Evolutionary conservation across 2,797 vertebrate genomes (phyloP), one percentile per base, ranked within the genome.

Genomic region (Anas georgica): DNA sequence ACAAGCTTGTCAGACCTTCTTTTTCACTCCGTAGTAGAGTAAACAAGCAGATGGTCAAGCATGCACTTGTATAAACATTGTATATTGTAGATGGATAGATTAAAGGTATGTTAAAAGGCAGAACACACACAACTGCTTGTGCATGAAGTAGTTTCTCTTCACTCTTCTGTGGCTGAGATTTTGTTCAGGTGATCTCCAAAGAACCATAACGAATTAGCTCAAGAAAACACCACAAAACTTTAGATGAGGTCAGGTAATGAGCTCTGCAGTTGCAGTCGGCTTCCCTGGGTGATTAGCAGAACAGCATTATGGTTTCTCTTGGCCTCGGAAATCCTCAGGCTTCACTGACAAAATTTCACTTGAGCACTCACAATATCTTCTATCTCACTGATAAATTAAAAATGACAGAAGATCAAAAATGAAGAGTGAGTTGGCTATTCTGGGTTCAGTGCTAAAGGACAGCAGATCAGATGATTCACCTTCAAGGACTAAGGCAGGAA

Each of bases 321-420:
- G 50, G 81, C 39, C 68, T 83, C 83, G 56, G 62, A 93, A 91
- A 78, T 86, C 86, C 64, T 91, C 48, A 63, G 85, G 64, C 78
- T 85, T 87, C 59, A 77, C 48, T 89, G 56, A 48, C 45, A 68
- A 83, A 75, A 50, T 89, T 93, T 70, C 64, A 70, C 22, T 87
- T 77, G 75, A 60, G 25, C 35, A 83, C 43, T 91, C 72, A 74
- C 25, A 60, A 39, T 83, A 73, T 88, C 20, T 86, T 14, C 29
- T 56, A 33, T 84, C 76, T 93, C 67, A 86, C 62, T 93, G 66
- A 88, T 46, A 95, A 94, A 91, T 94, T 88, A 83, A 64, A 64
- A 92, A 54, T 76, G 80, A 93, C 77, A 75, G 73, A 64, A 88
- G 66, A 92, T 35, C 83, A 88, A 60, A 85, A 91, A 91, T 54